A percentile compares a stretch with the other conserved stretches of the same genome.
Evolutionary conservation across 2,888 invertebrate species (phyloP).

Genomic region (Caradrina clavipalpis): DNA sequence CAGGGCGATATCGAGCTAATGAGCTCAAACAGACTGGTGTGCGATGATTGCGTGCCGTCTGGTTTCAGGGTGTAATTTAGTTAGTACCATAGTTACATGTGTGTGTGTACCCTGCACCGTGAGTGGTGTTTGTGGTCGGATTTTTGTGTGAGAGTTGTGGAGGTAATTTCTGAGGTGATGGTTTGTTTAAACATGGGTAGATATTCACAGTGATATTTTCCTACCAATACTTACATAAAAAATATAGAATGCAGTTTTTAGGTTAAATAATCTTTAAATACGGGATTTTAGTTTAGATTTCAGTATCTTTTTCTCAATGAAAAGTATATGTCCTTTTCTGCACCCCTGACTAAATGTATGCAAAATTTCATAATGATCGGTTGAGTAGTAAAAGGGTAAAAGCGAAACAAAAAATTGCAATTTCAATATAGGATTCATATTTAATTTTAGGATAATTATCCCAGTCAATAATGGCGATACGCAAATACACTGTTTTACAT

Average conservation of each 20-base stretch:
- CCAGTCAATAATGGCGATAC: too few species aligned
- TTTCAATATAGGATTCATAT: too few species aligned
- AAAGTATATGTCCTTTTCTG: too few species aligned
- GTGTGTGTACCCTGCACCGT: slow-evolving; percentile 7
- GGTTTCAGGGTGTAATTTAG: slow-evolving; percentile 61
- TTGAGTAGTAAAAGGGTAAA: too few species aligned
- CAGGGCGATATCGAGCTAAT: slow-evolving; percentile 83
- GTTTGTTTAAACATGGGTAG: neutral
- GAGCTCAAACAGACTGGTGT: slow-evolving; percentile 77
- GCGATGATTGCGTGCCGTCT: slow-evolving; percentile 76
- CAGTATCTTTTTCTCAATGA: too few species aligned
- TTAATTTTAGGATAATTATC: too few species aligned
- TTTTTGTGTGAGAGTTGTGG: slow-evolving; percentile 3
- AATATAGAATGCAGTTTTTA: neutral
- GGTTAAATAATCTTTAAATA: neutral
- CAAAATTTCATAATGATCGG: too few species aligned
- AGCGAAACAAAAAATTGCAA: too few species aligned
- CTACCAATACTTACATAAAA: too few species aligned
- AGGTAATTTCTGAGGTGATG: slow-evolving; percentile 4
- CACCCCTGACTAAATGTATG: too few species aligned
- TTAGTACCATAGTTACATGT: slow-evolving; percentile 32
- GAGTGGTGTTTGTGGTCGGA: slow-evolving; percentile 4
- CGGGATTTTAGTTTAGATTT: too few species aligned
- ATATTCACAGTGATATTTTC: neutral
- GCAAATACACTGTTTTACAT: neutral